Base-by-base conservation (phyloP, 2,113 vertebrate genomes). In the Caracal caracal region DNA sequence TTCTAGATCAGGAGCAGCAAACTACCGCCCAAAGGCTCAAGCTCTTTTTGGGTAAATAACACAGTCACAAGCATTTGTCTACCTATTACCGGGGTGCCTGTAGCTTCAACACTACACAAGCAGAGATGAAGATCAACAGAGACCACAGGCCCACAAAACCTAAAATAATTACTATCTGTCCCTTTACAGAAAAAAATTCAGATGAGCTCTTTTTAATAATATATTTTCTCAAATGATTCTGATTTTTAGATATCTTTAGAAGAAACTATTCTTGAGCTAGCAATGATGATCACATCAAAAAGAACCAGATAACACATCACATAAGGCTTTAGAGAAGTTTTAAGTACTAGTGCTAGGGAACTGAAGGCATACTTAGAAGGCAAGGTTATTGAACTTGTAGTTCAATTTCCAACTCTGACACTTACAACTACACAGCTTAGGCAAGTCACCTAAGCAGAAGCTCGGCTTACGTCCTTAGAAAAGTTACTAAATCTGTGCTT, bases 91-190 rank as follows among this genome's bases (percentile, higher is more conserved):
- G 0, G 43, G 43, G 43, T 43, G 43, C 43, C 71, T 90, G 43
- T 24, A 30, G 30, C 35, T 92, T 76, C 19, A 53, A 53, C 2
- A 5, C 56, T 86, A 40, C 30, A 59, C 28, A 1, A 86, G 56
- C 86, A 86, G 28, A 93, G 47, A 0, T 95, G 12, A 86, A 80
- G 26, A 73, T 33, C 22, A 75, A 85, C 40, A 88, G 43, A 82
- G 49, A 61, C 16, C 19, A n/a, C 0, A 86, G 66, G 20, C 53
- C 73, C 26, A 75, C n/a, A 76, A 66, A 76, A 28, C 5, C 75
- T 70, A 93, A 95, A 89, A 49, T 85, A 95, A 51, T 95, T 85
- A 95, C 13, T 80, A 19, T 49, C 33, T 76, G n/a, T 35, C 26
- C 19, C 56, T 90, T 90, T 86, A 85, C 43, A 78, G 40, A 78